These are phyloP conservation scores for Danio rerio DNA, from an alignment of 2,113 vertebrate genomes.

Conservation along the genomic window GRCz12tu NC_133186.1:27549501-27550000, in stretches of 20 bases:
- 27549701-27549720: neutral
- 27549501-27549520: neutral
- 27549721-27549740: neutral
- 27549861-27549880: conserved; percentile 42
- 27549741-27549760: neutral
- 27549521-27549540: neutral
- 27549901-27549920: conserved; percentile 48
- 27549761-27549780: neutral
- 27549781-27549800: neutral
- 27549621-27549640: neutral
- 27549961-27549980: conserved; percentile 34
- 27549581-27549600: neutral
- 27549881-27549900: conserved; percentile 36
- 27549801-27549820: neutral
- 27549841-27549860: conserved; percentile 28
- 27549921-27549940: conserved; percentile 53
- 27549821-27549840: neutral
- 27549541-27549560: neutral
- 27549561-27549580: neutral
- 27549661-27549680: neutral
- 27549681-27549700: neutral
- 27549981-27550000: conserved; percentile 7
- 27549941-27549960: conserved; percentile 7
- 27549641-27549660: neutral
- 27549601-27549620: neutral